These are phyloP conservation scores for Crotophaga sulcirostris DNA, from an alignment of 2,113 vertebrate genomes.

Conservation along the genomic window DNA sequence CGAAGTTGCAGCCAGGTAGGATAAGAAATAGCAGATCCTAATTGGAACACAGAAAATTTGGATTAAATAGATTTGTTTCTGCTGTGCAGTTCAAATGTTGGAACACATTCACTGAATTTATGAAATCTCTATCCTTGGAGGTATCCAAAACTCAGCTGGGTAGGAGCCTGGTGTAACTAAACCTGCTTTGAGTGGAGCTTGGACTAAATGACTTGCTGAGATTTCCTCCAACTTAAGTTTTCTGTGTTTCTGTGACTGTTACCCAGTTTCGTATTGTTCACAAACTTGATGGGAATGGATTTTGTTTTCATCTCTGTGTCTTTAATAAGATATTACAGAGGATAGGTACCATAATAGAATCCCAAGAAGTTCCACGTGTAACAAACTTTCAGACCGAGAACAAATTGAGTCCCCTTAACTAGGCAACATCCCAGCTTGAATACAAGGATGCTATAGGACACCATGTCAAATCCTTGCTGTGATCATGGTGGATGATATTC, in stretches of 20 bases:
- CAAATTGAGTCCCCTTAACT: background rate
- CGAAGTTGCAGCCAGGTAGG: background rate
- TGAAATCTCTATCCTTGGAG: background rate
- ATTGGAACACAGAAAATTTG: background rate
- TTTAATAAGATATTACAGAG: background rate
- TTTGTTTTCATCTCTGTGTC: background rate
- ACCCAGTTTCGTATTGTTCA: background rate
- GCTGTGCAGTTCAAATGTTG: background rate
- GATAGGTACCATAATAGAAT: background rate
- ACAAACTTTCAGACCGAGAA: background rate
- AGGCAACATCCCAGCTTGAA: background rate
- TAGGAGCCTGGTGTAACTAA: background rate
- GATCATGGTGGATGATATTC: background rate
- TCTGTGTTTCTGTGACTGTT: background rate
- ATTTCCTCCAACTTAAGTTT: background rate
- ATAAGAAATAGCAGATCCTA: background rate
- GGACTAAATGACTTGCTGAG: background rate
- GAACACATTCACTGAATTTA: background rate
- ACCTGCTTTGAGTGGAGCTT: background rate
- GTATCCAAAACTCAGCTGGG: background rate
- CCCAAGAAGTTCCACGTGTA: background rate
- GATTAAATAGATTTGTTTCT: background rate
- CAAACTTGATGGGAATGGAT: background rate
- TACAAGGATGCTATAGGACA: background rate
- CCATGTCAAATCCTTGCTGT: background rate